These are phyloP conservation scores for Nasalis larvatus DNA, from an alignment of 2,113 vertebrate species.

Conservation along the genomic window DNA sequence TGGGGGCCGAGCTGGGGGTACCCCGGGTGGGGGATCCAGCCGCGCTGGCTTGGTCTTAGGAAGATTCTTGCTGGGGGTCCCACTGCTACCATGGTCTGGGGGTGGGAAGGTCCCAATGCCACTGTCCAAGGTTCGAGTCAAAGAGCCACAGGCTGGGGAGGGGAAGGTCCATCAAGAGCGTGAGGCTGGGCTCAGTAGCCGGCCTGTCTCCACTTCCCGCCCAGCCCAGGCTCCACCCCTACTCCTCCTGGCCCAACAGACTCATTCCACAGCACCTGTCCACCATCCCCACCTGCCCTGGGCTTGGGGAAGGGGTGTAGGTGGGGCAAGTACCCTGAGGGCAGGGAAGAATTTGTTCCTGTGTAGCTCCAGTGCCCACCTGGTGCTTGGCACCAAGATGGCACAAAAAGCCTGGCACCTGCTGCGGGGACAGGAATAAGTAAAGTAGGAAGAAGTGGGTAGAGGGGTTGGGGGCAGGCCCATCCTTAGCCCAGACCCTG, in stretches of 20 bases:
- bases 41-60: slow-evolving; percentile 87
- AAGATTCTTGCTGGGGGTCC: slow-evolving; percentile 88
- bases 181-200: fast-evolving
- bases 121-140: slow-evolving; percentile 96
- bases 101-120: slow-evolving; percentile 97
- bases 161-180: background rate
- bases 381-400: background rate
- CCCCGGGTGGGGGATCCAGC: slow-evolving; percentile 84
- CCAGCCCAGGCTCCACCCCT: fast-evolving
- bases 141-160: slow-evolving; percentile 90
- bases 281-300: slow-evolving; percentile 69
- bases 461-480: background rate
- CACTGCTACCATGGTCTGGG: slow-evolving; percentile 91
- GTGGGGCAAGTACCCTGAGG: background rate
- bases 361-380: background rate
- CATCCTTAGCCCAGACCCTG: background rate
- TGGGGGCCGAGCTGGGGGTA: slow-evolving; percentile 77
- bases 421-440: background rate
- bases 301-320: background rate
- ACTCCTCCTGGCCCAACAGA: fast-evolving
- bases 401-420: background rate
- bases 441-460: background rate
- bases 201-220: background rate
- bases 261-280: background rate
- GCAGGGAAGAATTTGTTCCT: background rate